Evolutionary conservation across 2,797 vertebrate species (phyloP).

Genomic region (Gorsachius magnificus): DNA sequence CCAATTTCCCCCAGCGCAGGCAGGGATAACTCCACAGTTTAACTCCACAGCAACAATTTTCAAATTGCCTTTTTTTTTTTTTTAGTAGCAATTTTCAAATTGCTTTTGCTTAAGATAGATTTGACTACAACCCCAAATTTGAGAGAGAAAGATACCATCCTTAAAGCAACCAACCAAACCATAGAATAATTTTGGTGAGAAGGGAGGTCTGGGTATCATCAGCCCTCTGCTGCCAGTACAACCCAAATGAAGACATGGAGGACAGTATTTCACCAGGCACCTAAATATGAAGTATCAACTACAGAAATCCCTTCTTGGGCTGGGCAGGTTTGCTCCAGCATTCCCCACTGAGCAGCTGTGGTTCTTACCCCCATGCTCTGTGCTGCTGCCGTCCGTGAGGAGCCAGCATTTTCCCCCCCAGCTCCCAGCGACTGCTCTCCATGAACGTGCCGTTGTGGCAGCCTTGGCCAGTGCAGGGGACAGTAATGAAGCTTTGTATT

Average conservation of each 20-base stretch:
- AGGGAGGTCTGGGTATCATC: not conserved
- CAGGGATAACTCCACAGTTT: not conserved
- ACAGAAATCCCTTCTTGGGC: not conserved
- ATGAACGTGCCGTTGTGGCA: not conserved
- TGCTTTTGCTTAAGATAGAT: not conserved
- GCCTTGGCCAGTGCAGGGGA: not conserved
- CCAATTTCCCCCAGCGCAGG: not conserved
- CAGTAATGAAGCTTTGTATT: not conserved
- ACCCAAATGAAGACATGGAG: not conserved
- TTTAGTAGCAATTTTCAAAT: no score
- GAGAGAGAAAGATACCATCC: not conserved
- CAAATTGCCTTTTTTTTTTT: no score
- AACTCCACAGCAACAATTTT: not conserved
- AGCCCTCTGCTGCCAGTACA: not conserved
- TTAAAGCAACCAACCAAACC: not conserved
- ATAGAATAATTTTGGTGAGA: not conserved
- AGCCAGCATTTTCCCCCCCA: not conserved
- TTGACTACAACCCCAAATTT: not conserved
- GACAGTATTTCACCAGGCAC: not conserved
- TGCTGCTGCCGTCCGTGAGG: not conserved
- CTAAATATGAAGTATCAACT: not conserved
- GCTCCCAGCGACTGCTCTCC: not conserved
- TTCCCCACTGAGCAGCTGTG: not conserved
- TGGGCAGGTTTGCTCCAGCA: not conserved
- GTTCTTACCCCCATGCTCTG: not conserved